phyloP scores from a whole-genome alignment of 2,888 invertebrate genomes.

The Noctuana brunneofusca region DNA sequence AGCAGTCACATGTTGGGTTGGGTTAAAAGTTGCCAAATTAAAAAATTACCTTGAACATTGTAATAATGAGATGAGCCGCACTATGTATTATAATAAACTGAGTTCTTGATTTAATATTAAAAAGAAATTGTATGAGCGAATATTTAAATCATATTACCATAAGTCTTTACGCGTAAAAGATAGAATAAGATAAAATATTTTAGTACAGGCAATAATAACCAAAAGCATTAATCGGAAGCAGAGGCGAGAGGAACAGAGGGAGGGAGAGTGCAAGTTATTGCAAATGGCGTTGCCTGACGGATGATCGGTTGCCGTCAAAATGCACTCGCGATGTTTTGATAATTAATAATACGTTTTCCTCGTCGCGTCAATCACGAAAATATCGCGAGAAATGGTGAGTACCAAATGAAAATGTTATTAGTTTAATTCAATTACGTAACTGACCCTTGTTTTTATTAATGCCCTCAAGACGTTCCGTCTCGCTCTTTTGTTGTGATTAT shows the following conservation, averaged over 20 bases:
- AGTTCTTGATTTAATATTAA: background rate
- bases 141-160: no score
- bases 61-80: no score
- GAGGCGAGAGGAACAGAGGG: background rate
- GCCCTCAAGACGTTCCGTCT: conserved; percentile 59
- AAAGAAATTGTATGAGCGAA: background rate
- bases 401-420: conserved; percentile 31
- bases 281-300: conserved; percentile 76
- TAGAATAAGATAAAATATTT: background rate
- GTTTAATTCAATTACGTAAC: conserved; percentile 56
- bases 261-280: conserved; percentile 40
- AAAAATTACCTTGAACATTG: no score
- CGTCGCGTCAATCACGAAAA: conserved; percentile 43
- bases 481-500: conserved; percentile 77
- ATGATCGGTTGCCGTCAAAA: conserved; percentile 63
- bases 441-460: conserved; percentile 58
- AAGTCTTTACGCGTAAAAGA: background rate
- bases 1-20: no score
- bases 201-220: conserved; percentile 4
- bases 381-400: conserved; percentile 50
- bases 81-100: no score
- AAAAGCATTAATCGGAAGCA: conserved; percentile 7
- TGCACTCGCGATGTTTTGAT: conserved; percentile 63
- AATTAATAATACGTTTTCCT: conserved; percentile 48
- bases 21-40: no score